A percentile compares a stretch with the other conserved stretches of the same genome.
Conservation (phyloP, 2,888 invertebrate genomes). For the Calliscelio sp. region DNA sequence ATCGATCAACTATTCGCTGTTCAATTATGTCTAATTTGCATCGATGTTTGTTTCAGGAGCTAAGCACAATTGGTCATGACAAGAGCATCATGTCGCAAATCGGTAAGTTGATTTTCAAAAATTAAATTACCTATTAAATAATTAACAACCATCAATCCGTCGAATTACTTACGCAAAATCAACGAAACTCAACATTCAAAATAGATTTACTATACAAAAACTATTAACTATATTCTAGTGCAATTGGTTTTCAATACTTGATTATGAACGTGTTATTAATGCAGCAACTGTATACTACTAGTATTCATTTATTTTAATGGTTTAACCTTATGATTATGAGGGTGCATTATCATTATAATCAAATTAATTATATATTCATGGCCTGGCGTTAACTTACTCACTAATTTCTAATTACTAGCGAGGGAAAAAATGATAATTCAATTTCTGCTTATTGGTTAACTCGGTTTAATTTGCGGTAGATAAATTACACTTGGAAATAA, state of each 20-base stretch:
- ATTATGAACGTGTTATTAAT: conserved; percentile 15
- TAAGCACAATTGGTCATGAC: conserved; percentile 46
- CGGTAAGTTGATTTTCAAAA: conserved; percentile 26
- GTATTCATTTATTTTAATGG: conserved; percentile 30
- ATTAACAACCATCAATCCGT: no score
- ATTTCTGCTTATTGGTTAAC: no score
- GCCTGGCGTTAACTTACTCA: background rate
- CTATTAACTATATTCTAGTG: background rate
- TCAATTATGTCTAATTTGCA: conserved; percentile 16
- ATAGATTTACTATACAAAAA: no score
- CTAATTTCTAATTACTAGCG: background rate
- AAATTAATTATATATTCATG: conserved; percentile 17
- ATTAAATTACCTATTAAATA: no score
- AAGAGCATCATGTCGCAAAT: conserved; percentile 52
- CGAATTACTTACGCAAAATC: no score
- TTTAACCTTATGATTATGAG: background rate
- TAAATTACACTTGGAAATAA: no score
- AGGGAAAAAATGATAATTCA: no score
- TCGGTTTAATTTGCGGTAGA: no score
- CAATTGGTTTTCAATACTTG: conserved; percentile 23
- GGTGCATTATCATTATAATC: conserved; percentile 11
- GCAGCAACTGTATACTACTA: background rate
- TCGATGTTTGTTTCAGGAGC: conserved; percentile 38
- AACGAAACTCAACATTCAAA: no score
- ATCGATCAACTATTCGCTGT: conserved; percentile 14